A percentile compares a stretch with the other conserved stretches of the same genome.
These are phyloP conservation scores for Pandemis corylana DNA, from an alignment of 2,888 invertebrate genomes.

Conservation along the genomic window DNA sequence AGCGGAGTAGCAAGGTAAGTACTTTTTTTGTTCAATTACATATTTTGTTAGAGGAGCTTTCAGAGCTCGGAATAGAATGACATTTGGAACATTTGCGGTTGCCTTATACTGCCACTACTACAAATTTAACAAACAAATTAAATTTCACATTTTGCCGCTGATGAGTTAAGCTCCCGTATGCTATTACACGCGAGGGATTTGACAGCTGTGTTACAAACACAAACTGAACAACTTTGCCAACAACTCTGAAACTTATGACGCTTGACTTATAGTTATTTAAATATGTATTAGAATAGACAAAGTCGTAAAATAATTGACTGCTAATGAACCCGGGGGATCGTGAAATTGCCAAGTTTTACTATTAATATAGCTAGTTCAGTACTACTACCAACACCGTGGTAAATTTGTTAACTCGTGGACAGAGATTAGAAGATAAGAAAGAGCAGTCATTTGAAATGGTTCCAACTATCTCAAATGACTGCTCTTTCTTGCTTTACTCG, in stretches of 20 bases:
- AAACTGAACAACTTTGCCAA: constrained; percentile 1
- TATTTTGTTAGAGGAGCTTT: not conserved
- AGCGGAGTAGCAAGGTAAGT: no score
- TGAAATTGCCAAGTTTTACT: not conserved
- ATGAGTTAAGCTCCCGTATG: not conserved
- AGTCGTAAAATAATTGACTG: not conserved
- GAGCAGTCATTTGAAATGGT: no score
- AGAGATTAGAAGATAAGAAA: no score
- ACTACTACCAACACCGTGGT: no score
- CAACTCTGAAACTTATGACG: not conserved
- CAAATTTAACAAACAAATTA: constrained; percentile 11
- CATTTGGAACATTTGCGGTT: not conserved
- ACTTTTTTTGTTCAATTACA: no score
- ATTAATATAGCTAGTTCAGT: not conserved
- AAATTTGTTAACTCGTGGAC: no score
- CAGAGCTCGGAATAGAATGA: constrained; percentile 5
- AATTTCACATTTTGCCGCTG: constrained; percentile 1
- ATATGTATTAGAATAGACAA: not conserved
- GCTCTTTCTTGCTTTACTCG: no score
- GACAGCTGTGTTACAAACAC: not conserved
- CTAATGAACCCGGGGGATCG: not conserved
- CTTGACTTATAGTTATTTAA: not conserved
- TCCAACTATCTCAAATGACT: no score
- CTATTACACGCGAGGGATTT: not conserved
- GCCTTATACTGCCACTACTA: not conserved